These are phyloP conservation scores for Onchidella celtica DNA, from an alignment of 2,888 invertebrate genomes.

Conservation along the genomic window DNA sequence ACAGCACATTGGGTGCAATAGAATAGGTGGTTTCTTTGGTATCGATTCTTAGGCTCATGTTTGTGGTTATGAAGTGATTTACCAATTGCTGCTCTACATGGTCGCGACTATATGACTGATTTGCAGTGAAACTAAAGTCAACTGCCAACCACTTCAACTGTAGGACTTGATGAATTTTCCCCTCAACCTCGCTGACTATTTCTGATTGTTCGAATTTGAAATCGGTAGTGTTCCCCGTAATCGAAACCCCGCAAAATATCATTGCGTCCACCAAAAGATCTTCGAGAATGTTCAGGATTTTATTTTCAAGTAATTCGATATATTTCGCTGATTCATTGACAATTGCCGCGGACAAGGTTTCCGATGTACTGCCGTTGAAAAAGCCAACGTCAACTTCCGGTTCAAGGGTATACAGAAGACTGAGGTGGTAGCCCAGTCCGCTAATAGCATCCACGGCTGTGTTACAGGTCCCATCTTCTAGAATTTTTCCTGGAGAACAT, in stretches of 20 bases:
- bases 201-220: too few species aligned
- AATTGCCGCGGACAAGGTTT: too few species aligned
- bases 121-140: not conserved
- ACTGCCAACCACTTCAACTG: not conserved
- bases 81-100: not conserved
- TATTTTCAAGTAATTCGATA: not conserved
- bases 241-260: not conserved
- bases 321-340: too few species aligned
- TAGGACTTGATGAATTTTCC: too few species aligned
- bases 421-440: conserved; percentile 13
- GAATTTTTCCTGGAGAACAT: conserved; percentile 32
- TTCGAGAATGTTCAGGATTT: not conserved
- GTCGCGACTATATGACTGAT: not conserved
- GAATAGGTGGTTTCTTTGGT: too few species aligned
- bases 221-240: not conserved
- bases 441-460: conserved; percentile 10
- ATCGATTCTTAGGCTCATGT: too few species aligned
- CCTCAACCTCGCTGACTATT: too few species aligned
- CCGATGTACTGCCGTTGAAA: not conserved
- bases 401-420: not conserved
- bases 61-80: not conserved
- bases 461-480: conserved; percentile 15
- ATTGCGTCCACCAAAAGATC: not conserved
- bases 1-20: too few species aligned
- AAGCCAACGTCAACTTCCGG: not conserved